Base-by-base conservation (phyloP, 2,113 vertebrate species). In the Perca flavescens region DNA sequence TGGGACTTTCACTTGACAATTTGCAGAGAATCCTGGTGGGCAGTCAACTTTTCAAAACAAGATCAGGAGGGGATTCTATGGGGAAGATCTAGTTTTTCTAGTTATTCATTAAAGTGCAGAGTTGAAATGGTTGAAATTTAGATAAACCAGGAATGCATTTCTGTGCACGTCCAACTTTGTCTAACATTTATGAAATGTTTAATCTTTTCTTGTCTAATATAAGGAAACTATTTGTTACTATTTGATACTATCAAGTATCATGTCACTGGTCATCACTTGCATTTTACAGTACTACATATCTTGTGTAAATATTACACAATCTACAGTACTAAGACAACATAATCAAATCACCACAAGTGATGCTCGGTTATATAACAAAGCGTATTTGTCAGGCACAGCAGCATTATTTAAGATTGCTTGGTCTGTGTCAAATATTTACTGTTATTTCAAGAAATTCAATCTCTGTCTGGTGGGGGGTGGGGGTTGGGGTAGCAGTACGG, bases 401-500 rank as follows among this genome's bases (percentile, higher is more conserved):
- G 47, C 61, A 72, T 63, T 87, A 61, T 50, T 73, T 36, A 22
- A 74, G 1, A 70, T 74, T 16, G 9, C 54, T 72, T 46, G 15
- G 7, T 31, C 75, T 58, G 22, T 69, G 49, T 50, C 28, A 74
- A 56, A 49, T 62, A 62, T 80, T 82, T 66, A 65, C 17, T 57
- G 56, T 73, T 78, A 28, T 62, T 83, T 49, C 67, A 74, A 47
- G 16, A 60, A 81, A 81, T 76, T 58, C 40, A 85, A 86, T 70
- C 50, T 64, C 19, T 56, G 46, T 54, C 62, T 47, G n/a, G 16
- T 31, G n/a, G 31, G 31, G 3, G 31, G 31, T 36, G n/a, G 16
- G 40, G 19, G 31, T 4, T 0, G 31, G 34, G 43, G 68, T 52
- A 63, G 3, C 52, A 40, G 2, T 34, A 28, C 36, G 49, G 66